Percentiles rank a stretch among this genome's conserved stretches.
Evolutionary conservation across 1,140 invertebrate species (phyloP).

Genomic region (Caenorhabditis tropicalis): DNA sequence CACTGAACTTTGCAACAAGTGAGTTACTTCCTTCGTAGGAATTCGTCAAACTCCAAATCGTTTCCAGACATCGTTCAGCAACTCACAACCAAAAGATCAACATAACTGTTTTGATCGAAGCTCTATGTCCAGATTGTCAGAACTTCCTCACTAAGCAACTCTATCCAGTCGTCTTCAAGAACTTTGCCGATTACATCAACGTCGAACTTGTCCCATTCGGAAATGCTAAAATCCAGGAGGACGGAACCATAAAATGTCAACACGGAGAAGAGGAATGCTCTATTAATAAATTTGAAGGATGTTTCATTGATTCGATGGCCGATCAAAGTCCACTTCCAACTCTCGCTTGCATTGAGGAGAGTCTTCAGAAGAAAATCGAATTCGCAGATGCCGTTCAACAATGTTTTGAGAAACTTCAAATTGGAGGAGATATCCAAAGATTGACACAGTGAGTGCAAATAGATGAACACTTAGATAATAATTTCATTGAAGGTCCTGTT

Average conservation of each 20-base stretch:
- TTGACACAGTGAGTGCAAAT: slow-evolving; percentile 48
- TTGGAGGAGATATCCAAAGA: slow-evolving; percentile 49
- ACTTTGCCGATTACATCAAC: slow-evolving; percentile 49
- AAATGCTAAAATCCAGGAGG: slow-evolving; percentile 47
- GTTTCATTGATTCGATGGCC: slow-evolving; percentile 46
- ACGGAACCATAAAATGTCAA: slow-evolving; percentile 51
- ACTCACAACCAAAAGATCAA: slow-evolving; percentile 45
- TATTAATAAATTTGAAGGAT: slow-evolving; percentile 54
- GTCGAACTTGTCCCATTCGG: slow-evolving; percentile 54
- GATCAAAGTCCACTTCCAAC: slow-evolving; percentile 19
- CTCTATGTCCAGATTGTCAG: slow-evolving; percentile 55
- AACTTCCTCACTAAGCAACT: slow-evolving; percentile 47
- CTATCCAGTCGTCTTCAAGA: slow-evolving; percentile 49
- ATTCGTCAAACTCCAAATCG: neutral
- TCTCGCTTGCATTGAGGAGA: neutral
- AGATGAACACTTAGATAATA: neutral
- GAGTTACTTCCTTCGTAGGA: neutral
- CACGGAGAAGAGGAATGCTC: slow-evolving; percentile 54
- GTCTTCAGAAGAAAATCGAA: slow-evolving; percentile 32
- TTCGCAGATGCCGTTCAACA: slow-evolving; percentile 50
- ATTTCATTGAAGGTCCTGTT: slow-evolving; percentile 27
- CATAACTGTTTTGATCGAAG: slow-evolving; percentile 51
- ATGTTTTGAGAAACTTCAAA: slow-evolving; percentile 47
- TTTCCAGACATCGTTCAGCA: slow-evolving; percentile 37
- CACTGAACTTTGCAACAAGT: slow-evolving; percentile 32